These are phyloP conservation scores for Rotaria socialis DNA, from an alignment of 2,888 invertebrate genomes.

Conservation along the genomic window DNA sequence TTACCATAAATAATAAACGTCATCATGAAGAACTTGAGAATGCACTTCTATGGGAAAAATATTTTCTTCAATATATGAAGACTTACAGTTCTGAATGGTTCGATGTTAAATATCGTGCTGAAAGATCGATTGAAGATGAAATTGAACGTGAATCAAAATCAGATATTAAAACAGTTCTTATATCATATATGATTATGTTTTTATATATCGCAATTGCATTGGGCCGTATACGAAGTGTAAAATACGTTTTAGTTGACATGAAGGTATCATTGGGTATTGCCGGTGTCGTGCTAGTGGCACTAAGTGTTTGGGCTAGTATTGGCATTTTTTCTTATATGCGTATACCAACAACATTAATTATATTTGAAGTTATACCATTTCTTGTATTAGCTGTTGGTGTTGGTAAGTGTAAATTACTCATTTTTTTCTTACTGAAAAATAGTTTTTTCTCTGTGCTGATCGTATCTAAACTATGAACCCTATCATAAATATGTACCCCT, in stretches of 20 bases:
- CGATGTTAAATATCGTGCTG: conserved; percentile 49
- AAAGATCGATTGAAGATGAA: conserved; percentile 92
- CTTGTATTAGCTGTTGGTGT: conserved; percentile 88
- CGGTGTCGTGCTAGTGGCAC: conserved; percentile 77
- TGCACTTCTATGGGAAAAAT: conserved; percentile 56
- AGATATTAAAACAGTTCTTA: conserved; percentile 75
- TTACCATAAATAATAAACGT: conserved; percentile 58
- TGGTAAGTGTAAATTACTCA: not conserved
- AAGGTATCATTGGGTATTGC: conserved; percentile 76
- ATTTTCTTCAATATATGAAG: conserved; percentile 59
- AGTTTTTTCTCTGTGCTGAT: no score
- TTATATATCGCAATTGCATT: conserved; percentile 79
- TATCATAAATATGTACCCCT: no score
- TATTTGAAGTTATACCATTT: conserved; percentile 91
- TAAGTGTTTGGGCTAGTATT: conserved; percentile 77
- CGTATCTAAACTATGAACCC: no score
- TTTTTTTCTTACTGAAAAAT: no score
- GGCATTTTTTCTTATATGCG: conserved; percentile 78
- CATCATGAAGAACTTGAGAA: conserved; percentile 57
- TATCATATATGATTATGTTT: conserved; percentile 89
- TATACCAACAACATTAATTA: conserved; percentile 77
- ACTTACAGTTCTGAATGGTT: conserved; percentile 51
- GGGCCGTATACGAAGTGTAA: conserved; percentile 63
- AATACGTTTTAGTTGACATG: conserved; percentile 68
- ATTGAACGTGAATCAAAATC: conserved; percentile 77